phyloP scores from a whole-genome alignment of 1,140 invertebrate genomes.

The Eulimnadia texana region DNA sequence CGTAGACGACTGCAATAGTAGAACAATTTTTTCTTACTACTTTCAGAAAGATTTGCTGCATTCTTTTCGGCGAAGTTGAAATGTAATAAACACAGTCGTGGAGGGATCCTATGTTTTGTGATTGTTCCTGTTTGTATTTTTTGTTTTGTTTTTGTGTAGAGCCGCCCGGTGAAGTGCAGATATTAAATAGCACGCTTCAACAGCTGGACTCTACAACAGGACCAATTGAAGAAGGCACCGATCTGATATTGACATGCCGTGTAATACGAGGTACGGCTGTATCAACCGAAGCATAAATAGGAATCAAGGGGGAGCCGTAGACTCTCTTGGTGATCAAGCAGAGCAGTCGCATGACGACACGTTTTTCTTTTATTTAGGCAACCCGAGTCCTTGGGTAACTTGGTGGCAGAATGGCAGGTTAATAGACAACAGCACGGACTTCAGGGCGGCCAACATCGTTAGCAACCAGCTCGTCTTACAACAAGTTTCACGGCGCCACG shows the following conservation, averaged over 20 bases:
- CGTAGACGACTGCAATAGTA: too few relatives aligned
- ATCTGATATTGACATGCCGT: slow-evolving; percentile 63
- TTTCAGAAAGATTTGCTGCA: too few relatives aligned
- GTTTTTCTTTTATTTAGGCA: not conserved
- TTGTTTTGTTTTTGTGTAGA: not conserved
- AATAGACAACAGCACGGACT: slow-evolving; percentile 13
- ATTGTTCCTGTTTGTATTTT: not conserved
- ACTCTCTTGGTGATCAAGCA: too few relatives aligned
- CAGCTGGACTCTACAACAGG: slow-evolving; percentile 53
- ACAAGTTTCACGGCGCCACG: slow-evolving; percentile 10
- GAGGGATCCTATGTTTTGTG: too few relatives aligned
- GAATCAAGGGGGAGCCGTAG: too few relatives aligned
- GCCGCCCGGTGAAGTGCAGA: not conserved
- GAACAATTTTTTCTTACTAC: too few relatives aligned
- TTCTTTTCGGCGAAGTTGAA: too few relatives aligned
- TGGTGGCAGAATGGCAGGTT: slow-evolving; percentile 12
- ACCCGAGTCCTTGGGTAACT: slow-evolving; percentile 13
- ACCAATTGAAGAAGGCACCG: slow-evolving; percentile 73
- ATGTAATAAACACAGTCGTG: too few relatives aligned
- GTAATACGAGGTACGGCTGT: slow-evolving; percentile 59
- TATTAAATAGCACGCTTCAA: slow-evolving; percentile 20
- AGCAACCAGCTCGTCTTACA: slow-evolving; percentile 12
- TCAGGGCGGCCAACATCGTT: slow-evolving; percentile 5
- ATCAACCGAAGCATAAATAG: too few relatives aligned
- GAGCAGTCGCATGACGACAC: too few relatives aligned